Percentiles rank a stretch among this genome's conserved stretches.
Conservation (phyloP, 2,113 vertebrate genomes). For the Semnornis frantzii region DNA sequence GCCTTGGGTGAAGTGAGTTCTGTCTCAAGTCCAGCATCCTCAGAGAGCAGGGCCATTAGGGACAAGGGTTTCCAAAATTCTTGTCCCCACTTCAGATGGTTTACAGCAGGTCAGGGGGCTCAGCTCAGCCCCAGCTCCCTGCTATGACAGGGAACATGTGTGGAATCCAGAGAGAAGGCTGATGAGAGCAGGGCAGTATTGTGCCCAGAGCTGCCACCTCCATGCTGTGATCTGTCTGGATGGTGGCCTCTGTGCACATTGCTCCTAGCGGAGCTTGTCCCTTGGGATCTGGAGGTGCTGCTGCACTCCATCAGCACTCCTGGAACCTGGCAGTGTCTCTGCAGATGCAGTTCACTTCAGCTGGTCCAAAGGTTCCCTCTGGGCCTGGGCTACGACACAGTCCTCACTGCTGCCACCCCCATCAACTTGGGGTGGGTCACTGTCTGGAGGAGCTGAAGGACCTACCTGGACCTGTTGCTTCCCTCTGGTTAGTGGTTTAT, state of each 20-base stretch:
- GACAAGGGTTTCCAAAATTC: neutral
- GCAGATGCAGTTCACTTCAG: neutral
- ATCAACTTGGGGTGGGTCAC: neutral
- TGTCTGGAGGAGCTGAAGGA: neutral
- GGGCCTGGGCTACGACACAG: neutral
- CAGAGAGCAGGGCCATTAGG: neutral
- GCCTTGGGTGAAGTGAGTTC: neutral
- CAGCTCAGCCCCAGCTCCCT: neutral
- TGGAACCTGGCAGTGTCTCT: neutral
- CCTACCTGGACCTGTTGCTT: neutral
- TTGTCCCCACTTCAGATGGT: neutral
- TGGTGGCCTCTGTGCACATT: neutral
- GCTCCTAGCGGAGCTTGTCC: neutral
- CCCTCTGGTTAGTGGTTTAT: neutral
- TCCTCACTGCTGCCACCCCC: neutral
- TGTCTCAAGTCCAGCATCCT: neutral
- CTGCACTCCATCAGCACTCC: neutral
- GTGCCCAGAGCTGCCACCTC: neutral
- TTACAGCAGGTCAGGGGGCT: neutral
- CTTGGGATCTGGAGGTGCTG: neutral
- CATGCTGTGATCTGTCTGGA: neutral
- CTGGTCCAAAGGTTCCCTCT: neutral
- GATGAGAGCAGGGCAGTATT: neutral
- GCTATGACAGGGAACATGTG: neutral
- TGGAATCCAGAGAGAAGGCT: neutral